Evolutionary conservation across 1,140 invertebrate genomes (phyloP), one percentile per base, ranked within the genome.

Genomic region (Microvelia longipes): DNA sequence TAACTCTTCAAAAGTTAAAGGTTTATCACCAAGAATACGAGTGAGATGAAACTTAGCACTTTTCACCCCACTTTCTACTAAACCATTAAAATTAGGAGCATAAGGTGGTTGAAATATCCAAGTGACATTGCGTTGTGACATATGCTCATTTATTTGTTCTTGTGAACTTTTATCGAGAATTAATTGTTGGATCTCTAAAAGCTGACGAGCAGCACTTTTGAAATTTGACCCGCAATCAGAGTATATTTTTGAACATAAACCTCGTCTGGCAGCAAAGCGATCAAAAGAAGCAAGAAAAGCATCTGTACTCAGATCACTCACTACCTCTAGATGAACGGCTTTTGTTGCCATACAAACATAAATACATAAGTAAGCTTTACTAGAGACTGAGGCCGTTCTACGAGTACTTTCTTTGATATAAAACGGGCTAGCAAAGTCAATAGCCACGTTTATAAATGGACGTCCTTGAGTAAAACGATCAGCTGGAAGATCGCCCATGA

Each of bases 201-300:
- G 15, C n/a, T 68, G 28, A 1, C 66, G 0, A 1, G 19, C n/a
- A 15, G 76, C 73, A 14, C 71, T 70, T 1, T 73, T 67, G 67
- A 79, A 78, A 25, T 74, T 75, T 35, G 73, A 73, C 1, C 73
- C 76, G 68, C 76, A 76, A 66, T 80, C 76, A 19, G 71, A 73
- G 24, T 35, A 74, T 73, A 29, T 78, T 72, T 25, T 71, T 13
- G 62, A 64, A 25, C 62, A 64, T 11, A 64, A 25, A 11, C 62
- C 62, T 14, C 62, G 62, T 25, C 28, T 0, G 2, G 69, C 2
- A 11, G 73, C 63, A 69, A 78, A 78, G 24, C 75, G 68, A 1
- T 63, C 61, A 13, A 78, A 68, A 14, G 74, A 70, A n/a, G 71
- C 65, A 0, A 77, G 15, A 50, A 78, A 75, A 1, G 68, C 68